A percentile compares a stretch with the other conserved stretches of the same genome.
phyloP scores from a whole-genome alignment of 2,888 invertebrate genomes.

The Stenotaenia linearis region DNA sequence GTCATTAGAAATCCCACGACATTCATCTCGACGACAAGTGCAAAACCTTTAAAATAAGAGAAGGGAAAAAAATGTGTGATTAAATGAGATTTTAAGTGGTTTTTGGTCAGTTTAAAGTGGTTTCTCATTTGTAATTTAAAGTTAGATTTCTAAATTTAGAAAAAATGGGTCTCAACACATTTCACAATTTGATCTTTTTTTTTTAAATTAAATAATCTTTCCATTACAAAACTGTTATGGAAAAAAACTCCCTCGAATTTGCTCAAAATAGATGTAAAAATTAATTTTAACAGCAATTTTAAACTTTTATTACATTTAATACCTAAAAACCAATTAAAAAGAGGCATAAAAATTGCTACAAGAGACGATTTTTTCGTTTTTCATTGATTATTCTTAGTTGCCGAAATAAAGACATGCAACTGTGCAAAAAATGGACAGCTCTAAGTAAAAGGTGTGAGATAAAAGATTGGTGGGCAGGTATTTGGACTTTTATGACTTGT shows the following conservation, averaged over 20 bases:
- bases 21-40: neutral
- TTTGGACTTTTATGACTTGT: conserved; percentile 26
- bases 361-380: neutral
- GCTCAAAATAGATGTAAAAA: too few species aligned
- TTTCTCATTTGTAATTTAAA: conserved; percentile 17
- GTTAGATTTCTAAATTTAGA: conserved; percentile 17
- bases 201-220: neutral
- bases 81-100: conserved; percentile 8
- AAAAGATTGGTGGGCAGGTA: conserved; percentile 20
- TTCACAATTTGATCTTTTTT: neutral
- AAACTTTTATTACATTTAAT: neutral
- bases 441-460: conserved; percentile 9
- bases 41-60: conserved; percentile 13
- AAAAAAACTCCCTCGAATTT: too few species aligned
- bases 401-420: neutral
- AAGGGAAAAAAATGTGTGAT: neutral
- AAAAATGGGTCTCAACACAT: neutral
- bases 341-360: neutral
- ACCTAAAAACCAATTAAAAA: neutral
- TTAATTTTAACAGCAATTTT: too few species aligned
- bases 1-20: conserved; percentile 7
- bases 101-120: conserved; percentile 11
- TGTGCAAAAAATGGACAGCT: neutral
- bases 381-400: neutral
- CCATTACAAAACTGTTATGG: neutral